phyloP scores from a whole-genome alignment of 2,113 vertebrate genomes.

The Pituophis catenifer region DNA sequence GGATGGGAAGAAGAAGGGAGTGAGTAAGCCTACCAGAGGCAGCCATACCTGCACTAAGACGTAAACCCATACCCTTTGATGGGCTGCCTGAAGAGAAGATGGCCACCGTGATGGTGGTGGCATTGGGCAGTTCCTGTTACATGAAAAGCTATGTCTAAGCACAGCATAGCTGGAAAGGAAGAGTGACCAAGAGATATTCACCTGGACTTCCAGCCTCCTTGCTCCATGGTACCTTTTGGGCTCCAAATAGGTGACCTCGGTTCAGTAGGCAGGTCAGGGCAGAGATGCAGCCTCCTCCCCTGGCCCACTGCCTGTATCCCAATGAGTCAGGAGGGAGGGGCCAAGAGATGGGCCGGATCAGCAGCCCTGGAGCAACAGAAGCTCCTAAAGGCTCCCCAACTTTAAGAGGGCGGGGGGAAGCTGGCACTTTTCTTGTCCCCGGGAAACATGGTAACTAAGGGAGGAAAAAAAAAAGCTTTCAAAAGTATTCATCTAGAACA shows the following conservation, averaged over 20 bases:
- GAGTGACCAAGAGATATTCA: background rate
- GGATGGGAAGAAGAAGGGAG: background rate
- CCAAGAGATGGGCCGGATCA: background rate
- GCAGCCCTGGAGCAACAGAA: background rate
- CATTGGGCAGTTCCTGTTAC: background rate
- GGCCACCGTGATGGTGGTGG: background rate
- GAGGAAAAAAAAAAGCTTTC: conserved; percentile 10
- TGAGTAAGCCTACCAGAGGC: background rate
- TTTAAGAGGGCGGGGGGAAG: background rate
- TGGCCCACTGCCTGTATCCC: background rate
- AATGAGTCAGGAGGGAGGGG: background rate
- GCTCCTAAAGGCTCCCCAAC: background rate
- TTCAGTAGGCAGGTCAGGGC: background rate
- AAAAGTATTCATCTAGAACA: conserved; percentile 30
- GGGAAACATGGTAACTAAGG: background rate
- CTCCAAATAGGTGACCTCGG: background rate
- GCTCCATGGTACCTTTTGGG: background rate
- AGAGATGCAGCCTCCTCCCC: background rate
- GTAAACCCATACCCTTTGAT: background rate
- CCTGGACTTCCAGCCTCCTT: background rate
- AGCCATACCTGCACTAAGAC: background rate
- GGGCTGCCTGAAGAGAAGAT: background rate
- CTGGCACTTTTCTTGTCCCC: background rate
- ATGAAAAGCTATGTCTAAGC: background rate
- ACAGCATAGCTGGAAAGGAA: background rate